These are phyloP conservation scores for Anser cygnoides DNA, from an alignment of 2,113 vertebrate genomes.

Conservation along the genomic window DNA sequence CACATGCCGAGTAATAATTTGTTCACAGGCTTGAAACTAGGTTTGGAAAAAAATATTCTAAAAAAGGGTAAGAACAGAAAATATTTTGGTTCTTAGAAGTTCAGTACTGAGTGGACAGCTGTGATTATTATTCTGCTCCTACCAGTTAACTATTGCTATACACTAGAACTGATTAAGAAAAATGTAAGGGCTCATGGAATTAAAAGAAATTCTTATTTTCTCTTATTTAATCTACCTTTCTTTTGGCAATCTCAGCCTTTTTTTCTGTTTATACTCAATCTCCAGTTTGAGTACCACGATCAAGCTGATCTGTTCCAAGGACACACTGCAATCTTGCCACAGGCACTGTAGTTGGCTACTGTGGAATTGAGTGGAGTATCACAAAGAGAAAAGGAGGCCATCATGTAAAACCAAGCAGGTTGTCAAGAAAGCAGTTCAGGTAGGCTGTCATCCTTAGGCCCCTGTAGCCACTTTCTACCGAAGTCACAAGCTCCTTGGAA, in stretches of 20 bases:
- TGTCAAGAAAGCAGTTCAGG: background rate
- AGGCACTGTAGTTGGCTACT: background rate
- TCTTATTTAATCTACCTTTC: background rate
- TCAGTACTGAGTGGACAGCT: background rate
- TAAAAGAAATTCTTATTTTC: background rate
- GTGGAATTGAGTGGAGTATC: background rate
- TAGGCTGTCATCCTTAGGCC: background rate
- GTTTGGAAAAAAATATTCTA: conserved; percentile 6
- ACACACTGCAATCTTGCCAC: background rate
- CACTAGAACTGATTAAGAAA: background rate
- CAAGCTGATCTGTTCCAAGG: background rate
- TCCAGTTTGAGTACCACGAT: background rate
- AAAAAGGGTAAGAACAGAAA: background rate
- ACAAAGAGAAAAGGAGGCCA: background rate
- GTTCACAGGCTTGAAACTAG: background rate
- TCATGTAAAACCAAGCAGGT: background rate
- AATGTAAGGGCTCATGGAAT: background rate
- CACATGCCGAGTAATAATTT: background rate
- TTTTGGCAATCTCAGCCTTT: background rate
- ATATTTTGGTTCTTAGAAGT: background rate
- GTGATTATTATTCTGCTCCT: background rate
- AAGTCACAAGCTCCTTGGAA: background rate
- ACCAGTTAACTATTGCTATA: background rate
- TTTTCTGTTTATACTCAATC: background rate
- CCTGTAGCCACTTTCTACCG: background rate